These are phyloP conservation scores for Malacosoma neustria DNA, from an alignment of 2,888 invertebrate genomes.

Conservation along the genomic window DNA sequence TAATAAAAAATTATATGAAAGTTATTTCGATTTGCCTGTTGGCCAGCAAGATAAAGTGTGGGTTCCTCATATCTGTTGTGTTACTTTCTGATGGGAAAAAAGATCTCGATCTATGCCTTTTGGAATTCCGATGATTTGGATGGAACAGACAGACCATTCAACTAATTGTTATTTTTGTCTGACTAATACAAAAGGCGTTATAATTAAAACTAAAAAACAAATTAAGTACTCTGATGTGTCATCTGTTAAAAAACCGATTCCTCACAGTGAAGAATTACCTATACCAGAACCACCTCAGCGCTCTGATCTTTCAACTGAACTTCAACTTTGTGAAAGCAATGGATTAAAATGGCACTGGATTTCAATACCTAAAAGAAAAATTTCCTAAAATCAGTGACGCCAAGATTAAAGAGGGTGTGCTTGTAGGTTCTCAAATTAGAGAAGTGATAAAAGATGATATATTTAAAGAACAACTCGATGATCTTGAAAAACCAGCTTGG, in stretches of 20 bases:
- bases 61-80: background rate
- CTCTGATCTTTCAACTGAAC: too few species aligned
- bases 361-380: too few species aligned
- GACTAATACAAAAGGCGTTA: background rate
- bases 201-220: background rate
- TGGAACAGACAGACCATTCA: background rate
- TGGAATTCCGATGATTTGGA: background rate
- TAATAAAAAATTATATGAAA: background rate
- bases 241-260: too few species aligned
- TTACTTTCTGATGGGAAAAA: background rate
- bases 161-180: background rate
- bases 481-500: background rate
- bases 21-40: background rate
- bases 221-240: too few species aligned
- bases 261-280: too few species aligned
- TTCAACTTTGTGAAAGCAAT: too few species aligned
- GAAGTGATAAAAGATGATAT: background rate
- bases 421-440: constrained; percentile 1
- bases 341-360: too few species aligned
- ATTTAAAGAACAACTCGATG: background rate
- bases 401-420: too few species aligned
- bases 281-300: too few species aligned
- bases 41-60: background rate
- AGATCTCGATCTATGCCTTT: background rate
- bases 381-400: too few species aligned